These are phyloP conservation scores for Monarcha castaneiventris DNA, from an alignment of 2,113 vertebrate genomes.

Conservation along the genomic window DNA sequence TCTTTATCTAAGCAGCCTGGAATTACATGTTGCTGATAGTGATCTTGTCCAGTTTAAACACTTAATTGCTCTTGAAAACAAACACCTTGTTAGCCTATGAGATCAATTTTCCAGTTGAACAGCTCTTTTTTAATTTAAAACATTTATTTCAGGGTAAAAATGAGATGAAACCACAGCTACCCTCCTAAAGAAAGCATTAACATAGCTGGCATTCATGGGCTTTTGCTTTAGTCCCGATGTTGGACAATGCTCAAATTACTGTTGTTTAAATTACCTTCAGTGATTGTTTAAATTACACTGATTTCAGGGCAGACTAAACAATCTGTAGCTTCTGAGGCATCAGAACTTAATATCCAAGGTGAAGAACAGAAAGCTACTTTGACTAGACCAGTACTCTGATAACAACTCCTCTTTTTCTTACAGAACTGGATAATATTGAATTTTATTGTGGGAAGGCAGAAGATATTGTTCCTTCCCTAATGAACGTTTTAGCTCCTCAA, in stretches of 20 bases:
- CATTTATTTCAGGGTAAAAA: neutral
- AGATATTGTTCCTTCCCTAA: conserved; percentile 86
- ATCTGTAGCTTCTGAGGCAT: neutral
- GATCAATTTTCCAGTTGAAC: neutral
- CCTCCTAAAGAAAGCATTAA: neutral
- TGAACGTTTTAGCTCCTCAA: conserved; percentile 79
- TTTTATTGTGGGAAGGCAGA: conserved; percentile 94
- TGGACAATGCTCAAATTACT: neutral
- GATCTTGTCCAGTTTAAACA: neutral
- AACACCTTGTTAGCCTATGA: neutral
- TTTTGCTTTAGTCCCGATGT: neutral
- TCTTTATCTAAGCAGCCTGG: neutral
- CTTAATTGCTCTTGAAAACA: neutral
- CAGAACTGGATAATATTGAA: conserved; percentile 87
- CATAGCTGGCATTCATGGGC: neutral
- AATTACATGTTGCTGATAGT: neutral
- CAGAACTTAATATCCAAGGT: neutral
- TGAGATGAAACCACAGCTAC: neutral
- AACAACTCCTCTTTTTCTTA: neutral
- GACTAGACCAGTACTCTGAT: neutral
- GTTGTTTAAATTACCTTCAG: neutral
- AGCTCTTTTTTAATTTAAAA: neutral
- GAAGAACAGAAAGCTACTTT: neutral
- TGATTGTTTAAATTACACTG: neutral
- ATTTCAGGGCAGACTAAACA: neutral